phyloP scores from a whole-genome alignment of 2,113 vertebrate species.

The Trachemys scripta region DNA sequence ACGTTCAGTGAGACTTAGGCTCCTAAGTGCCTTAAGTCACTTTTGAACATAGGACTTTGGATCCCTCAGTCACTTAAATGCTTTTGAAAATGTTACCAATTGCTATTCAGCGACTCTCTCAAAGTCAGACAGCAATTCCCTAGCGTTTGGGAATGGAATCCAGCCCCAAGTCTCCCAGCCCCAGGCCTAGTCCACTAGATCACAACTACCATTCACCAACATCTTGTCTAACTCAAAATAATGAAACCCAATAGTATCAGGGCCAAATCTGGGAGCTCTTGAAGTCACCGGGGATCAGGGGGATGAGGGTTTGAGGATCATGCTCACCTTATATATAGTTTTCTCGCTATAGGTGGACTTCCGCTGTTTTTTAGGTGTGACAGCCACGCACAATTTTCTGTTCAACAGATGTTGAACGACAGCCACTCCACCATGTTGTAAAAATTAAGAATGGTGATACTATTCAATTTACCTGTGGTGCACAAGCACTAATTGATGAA shows the following conservation, averaged over 20 bases:
- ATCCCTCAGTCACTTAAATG: accelerated
- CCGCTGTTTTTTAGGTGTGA: neutral
- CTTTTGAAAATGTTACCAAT: neutral
- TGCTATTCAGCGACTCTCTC: neutral
- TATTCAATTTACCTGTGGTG: too few species aligned
- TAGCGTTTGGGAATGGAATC: neutral
- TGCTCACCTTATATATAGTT: neutral
- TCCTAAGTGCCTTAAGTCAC: neutral
- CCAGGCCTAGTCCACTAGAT: neutral
- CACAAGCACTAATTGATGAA: too few species aligned
- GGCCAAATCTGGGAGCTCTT: neutral
- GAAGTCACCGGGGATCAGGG: neutral
- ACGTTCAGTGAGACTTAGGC: neutral
- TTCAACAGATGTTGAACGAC: neutral
- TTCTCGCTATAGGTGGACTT: neutral
- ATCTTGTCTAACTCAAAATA: neutral
- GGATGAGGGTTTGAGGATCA: accelerated
- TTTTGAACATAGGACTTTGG: neutral
- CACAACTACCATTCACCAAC: accelerated
- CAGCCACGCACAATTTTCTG: neutral
- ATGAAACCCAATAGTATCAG: neutral
- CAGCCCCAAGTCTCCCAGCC: neutral
- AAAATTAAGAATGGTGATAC: too few species aligned
- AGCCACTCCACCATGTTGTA: neutral
- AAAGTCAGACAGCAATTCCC: neutral